Percentiles rank a stretch among this genome's conserved stretches.
phyloP scores from a whole-genome alignment of 2,113 vertebrate genomes.

The Atractosteus spatula region DNA sequence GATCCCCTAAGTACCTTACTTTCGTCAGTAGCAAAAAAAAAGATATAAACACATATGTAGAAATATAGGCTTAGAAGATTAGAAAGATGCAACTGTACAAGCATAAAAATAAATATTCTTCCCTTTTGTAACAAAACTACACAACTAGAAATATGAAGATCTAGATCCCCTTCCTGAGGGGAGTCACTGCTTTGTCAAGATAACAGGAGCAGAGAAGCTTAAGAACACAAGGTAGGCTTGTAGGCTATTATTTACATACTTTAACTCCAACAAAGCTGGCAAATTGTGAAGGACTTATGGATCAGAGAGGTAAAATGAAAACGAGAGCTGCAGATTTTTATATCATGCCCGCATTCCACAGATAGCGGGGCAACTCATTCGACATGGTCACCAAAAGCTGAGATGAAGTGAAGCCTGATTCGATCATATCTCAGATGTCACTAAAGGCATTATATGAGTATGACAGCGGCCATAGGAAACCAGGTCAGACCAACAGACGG shows the following conservation, averaged over 20 bases:
- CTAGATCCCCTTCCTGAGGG: not conserved
- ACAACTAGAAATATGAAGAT: not conserved
- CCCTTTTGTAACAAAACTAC: conserved; percentile 10
- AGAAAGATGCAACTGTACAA: conserved; percentile 18
- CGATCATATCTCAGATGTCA: no score
- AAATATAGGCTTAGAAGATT: conserved; percentile 12
- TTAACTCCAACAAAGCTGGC: not conserved
- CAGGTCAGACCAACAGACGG: no score
- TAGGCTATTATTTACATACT: not conserved
- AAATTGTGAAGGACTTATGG: not conserved
- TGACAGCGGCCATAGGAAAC: no score
- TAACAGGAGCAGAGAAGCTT: not conserved
- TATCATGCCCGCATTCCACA: no score
- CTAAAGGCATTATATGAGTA: no score
- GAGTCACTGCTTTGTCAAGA: not conserved
- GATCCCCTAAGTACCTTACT: not conserved
- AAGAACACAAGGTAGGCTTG: not conserved
- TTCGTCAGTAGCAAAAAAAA: conserved; percentile 5
- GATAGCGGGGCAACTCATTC: no score
- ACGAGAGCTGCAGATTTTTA: no score
- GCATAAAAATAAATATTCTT: conserved; percentile 22
- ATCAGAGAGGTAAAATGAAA: not conserved
- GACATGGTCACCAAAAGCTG: no score
- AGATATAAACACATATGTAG: not conserved
- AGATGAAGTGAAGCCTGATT: no score